Percentiles rank a stretch among this genome's conserved stretches.
Conservation (phyloP, 2,113 vertebrate genomes). For the Melanerpes formicivorus region DNA sequence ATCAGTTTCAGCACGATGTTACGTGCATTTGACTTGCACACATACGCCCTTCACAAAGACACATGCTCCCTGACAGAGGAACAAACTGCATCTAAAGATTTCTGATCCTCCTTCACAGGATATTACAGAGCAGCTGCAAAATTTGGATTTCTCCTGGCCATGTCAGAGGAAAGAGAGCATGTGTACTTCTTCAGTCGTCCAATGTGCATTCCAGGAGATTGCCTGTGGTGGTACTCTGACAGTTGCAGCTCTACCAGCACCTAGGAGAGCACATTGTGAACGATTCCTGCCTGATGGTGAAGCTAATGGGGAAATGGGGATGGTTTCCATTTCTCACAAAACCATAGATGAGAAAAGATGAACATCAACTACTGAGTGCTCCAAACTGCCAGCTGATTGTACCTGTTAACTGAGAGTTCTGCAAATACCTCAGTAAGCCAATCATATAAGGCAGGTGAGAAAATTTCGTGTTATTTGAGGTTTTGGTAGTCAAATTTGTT, state of each 20-base stretch:
- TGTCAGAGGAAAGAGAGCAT: not conserved
- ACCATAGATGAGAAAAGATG: not conserved
- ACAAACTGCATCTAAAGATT: slow-evolving; percentile 34
- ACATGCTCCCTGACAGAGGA: not conserved
- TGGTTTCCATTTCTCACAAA: slow-evolving; percentile 26
- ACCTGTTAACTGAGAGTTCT: not conserved
- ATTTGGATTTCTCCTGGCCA: slow-evolving; percentile 21
- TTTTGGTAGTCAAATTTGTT: not conserved
- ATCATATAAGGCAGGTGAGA: not conserved
- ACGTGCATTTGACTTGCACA: not conserved
- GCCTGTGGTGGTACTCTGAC: not conserved
- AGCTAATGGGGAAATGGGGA: not conserved
- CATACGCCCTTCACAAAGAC: not conserved
- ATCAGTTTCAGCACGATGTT: not conserved
- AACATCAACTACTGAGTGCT: not conserved
- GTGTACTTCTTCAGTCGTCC: not conserved
- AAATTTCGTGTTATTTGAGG: slow-evolving; percentile 5
- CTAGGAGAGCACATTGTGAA: not conserved
- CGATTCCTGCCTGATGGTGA: not conserved
- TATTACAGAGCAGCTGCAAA: slow-evolving; percentile 51
- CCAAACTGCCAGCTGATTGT: not conserved
- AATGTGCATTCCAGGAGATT: not conserved
- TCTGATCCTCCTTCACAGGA: slow-evolving; percentile 17
- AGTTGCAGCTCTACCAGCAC: not conserved
- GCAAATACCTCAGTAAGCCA: not conserved